Evolutionary conservation across 2,113 vertebrate genomes (phyloP).

Genomic region (Columbina picui): DNA sequence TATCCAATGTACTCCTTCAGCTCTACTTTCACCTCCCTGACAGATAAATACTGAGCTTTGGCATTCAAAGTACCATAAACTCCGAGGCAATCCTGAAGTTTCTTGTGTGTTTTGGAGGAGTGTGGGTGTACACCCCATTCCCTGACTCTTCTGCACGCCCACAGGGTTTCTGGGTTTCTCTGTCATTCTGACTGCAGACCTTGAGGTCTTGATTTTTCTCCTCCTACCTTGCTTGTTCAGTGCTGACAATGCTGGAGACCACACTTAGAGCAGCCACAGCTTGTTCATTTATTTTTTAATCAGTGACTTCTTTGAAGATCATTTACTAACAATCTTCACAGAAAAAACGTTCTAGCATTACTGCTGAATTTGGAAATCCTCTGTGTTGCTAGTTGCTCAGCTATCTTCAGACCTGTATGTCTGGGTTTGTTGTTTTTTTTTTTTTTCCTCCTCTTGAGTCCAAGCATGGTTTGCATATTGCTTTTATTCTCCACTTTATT

Average conservation of each 20-base stretch:
- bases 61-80: not conserved
- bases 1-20: not conserved
- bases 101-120: not conserved
- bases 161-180: not conserved
- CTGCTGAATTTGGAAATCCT: not conserved
- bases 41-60: not conserved
- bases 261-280: not conserved
- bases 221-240: not conserved
- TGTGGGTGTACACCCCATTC: rapidly evolving
- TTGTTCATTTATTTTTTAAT: not conserved
- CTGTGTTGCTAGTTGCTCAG: not conserved
- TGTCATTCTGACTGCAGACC: not conserved
- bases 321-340: not conserved
- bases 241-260: not conserved
- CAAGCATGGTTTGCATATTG: not conserved
- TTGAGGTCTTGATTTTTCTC: not conserved
- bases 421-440: not conserved
- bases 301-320: not conserved
- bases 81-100: not conserved
- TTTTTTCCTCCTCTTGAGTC: not conserved
- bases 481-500: not conserved
- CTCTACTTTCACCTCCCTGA: not conserved
- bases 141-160: not conserved
- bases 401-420: not conserved
- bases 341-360: not conserved